These are phyloP conservation scores for Chaetophractus vellerosus DNA, from an alignment of 2,797 vertebrate species.

Conservation along the genomic window DNA sequence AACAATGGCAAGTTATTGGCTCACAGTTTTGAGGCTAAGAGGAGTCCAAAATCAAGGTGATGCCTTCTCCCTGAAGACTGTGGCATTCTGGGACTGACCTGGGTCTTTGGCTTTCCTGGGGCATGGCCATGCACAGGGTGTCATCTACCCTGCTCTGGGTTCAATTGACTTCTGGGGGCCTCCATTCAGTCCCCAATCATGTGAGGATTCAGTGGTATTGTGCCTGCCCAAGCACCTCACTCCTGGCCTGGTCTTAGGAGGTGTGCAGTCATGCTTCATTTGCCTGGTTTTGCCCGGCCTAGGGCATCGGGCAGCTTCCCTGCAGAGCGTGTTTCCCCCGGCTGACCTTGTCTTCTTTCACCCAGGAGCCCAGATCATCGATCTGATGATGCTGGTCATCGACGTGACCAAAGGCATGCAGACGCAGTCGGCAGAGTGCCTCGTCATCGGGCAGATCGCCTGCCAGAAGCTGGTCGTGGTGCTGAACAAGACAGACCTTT, in stretches of 20 bases:
- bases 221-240: background rate
- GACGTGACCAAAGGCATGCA: constrained; percentile 99
- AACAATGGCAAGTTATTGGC: too few species aligned
- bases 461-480: constrained; percentile 97
- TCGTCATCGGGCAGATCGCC: constrained; percentile 98
- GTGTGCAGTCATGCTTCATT: background rate
- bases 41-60: too few species aligned
- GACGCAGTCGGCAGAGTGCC: constrained; percentile 98
- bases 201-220: background rate
- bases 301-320: background rate
- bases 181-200: too few species aligned
- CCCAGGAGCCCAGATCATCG: constrained; percentile 98
- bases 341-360: constrained; percentile 75
- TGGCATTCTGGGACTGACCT: too few species aligned
- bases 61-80: too few species aligned
- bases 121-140: too few species aligned
- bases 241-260: background rate
- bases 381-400: constrained; percentile 99
- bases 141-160: too few species aligned
- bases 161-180: too few species aligned
- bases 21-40: too few species aligned
- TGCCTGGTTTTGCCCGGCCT: background rate
- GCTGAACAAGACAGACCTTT: constrained; percentile 97
- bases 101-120: too few species aligned
- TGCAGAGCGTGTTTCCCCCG: background rate